A percentile compares a stretch with the other conserved stretches of the same genome.
phyloP scores from a whole-genome alignment of 2,113 vertebrate genomes.

The Donacobius atricapilla region DNA sequence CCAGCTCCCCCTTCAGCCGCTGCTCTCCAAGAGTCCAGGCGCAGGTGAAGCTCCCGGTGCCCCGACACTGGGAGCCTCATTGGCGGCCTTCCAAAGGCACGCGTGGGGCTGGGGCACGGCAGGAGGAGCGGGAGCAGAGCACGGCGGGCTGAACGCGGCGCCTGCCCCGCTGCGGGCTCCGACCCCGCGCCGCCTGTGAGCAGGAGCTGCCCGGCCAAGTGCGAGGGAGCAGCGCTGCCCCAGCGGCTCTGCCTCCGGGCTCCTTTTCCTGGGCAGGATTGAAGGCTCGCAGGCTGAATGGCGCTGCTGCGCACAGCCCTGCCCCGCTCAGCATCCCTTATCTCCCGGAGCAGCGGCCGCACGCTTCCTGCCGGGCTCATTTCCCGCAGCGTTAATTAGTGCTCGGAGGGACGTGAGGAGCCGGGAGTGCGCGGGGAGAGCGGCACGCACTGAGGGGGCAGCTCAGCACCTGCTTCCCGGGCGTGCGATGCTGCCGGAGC shows the following conservation, averaged over 20 bases:
- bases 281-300: too few species aligned
- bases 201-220: not conserved
- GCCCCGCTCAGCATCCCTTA: not conserved
- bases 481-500: not conserved
- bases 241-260: not conserved
- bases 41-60: not conserved
- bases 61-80: fast-evolving
- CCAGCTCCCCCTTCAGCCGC: not conserved
- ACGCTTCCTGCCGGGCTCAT: not conserved
- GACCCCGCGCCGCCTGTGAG: too few species aligned
- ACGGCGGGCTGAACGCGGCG: fast-evolving
- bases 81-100: fast-evolving
- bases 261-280: not conserved
- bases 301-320: not conserved
- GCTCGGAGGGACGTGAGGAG: not conserved
- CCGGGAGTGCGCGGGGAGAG: not conserved
- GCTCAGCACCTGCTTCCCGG: not conserved
- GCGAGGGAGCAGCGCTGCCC: fast-evolving
- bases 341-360: not conserved
- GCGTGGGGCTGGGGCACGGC: fast-evolving
- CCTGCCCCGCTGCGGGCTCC: too few species aligned
- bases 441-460: fast-evolving
- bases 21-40: not conserved
- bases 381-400: not conserved
- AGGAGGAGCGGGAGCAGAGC: fast-evolving